Conservation (phyloP, 2,797 vertebrate genomes). For the Podarcis siculus region DNA sequence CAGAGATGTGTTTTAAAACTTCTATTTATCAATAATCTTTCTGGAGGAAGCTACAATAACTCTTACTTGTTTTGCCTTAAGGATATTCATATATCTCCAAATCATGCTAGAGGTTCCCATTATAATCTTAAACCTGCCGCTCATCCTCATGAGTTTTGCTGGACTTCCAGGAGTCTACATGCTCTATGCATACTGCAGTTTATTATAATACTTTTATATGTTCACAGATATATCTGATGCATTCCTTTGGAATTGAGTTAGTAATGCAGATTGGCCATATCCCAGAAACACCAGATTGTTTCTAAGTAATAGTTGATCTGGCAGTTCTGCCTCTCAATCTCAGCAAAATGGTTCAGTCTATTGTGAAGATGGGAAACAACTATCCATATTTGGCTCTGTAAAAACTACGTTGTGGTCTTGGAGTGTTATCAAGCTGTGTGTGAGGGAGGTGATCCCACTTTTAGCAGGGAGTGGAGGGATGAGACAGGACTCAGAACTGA, state of each 20-base stretch:
- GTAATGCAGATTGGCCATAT: neutral
- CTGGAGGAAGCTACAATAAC: neutral
- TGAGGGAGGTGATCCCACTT: neutral
- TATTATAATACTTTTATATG: neutral
- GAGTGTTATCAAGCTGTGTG: neutral
- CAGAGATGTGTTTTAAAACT: neutral
- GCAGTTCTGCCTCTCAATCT: neutral
- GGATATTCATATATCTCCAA: neutral
- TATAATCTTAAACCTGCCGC: constrained; percentile 18
- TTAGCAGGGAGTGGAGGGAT: neutral
- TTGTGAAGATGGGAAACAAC: neutral
- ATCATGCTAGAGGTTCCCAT: neutral
- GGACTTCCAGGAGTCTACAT: constrained; percentile 45
- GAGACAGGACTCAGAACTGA: neutral
- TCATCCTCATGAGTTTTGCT: constrained; percentile 14
- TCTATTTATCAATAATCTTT: neutral
- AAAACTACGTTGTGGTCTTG: neutral
- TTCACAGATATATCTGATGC: too few relatives aligned
- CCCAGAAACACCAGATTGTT: neutral
- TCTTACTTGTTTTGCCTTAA: neutral
- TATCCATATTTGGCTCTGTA: neutral
- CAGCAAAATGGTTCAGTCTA: neutral
- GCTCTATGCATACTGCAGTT: neutral
- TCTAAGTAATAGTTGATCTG: neutral
- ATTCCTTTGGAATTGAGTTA: neutral